Conservation (phyloP, 2,888 invertebrate genomes). For the Lepidonotus clava region DNA sequence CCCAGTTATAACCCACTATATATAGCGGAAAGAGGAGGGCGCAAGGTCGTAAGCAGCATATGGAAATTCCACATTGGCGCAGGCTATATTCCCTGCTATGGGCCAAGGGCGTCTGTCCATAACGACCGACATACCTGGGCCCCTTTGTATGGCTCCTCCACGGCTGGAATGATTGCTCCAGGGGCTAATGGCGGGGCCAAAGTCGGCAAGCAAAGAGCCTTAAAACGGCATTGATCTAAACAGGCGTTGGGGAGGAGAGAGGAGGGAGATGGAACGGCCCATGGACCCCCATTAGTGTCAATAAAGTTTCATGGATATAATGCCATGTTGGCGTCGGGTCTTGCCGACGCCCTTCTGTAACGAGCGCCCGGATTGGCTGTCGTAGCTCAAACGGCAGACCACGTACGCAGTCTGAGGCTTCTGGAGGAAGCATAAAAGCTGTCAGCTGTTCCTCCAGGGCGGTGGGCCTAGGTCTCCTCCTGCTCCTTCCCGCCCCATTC, state of each 20-base stretch:
- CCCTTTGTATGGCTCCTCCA: not conserved
- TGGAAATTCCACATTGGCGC: not conserved
- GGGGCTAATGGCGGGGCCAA: not conserved
- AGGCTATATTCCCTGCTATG: not conserved
- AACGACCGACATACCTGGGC: not conserved
- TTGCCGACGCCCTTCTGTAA: not conserved
- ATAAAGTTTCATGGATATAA: slow-evolving; percentile 38
- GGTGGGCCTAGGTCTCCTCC: no score
- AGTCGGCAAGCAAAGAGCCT: slow-evolving; percentile 22
- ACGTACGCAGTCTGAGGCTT: no score
- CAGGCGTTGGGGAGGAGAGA: not conserved
- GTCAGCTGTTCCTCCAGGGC: no score
- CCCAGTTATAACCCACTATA: no score
- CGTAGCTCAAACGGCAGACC: not conserved
- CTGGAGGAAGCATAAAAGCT: no score
- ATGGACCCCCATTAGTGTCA: slow-evolving; percentile 24
- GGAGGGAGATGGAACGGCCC: not conserved
- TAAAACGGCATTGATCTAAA: slow-evolving; percentile 36
- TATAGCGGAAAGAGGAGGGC: no score
- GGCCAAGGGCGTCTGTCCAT: not conserved
- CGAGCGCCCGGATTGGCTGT: not conserved
- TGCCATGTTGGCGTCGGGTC: not conserved
- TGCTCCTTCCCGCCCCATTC: no score
- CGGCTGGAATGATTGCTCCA: not conserved
- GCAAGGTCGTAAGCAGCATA: slow-evolving; percentile 7